These are phyloP conservation scores for Urocolius indicus DNA, from an alignment of 2,113 vertebrate genomes.

Conservation along the genomic window DNA sequence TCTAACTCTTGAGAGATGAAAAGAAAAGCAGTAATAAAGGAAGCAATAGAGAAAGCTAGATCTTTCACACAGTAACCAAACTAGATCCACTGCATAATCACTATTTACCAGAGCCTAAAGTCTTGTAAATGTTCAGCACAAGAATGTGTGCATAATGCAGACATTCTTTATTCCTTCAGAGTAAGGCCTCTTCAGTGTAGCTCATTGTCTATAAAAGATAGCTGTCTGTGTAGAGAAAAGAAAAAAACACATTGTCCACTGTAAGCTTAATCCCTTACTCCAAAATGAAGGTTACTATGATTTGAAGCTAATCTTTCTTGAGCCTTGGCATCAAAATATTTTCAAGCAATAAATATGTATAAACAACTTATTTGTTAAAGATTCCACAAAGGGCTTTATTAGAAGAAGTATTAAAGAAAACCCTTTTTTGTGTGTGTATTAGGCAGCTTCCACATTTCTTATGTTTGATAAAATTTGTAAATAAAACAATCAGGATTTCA, in stretches of 20 bases:
- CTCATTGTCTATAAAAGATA: background rate
- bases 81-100: constrained; percentile 13
- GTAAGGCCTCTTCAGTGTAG: background rate
- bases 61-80: constrained; percentile 41
- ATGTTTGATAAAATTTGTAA: background rate
- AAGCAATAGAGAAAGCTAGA: background rate
- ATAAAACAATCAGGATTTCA: background rate
- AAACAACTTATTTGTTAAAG: background rate
- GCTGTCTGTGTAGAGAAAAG: background rate
- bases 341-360: constrained; percentile 7
- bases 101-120: constrained; percentile 47
- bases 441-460: background rate
- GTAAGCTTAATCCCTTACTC: background rate
- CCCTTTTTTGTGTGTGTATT: background rate
- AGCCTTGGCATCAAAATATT: background rate
- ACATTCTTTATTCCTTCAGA: constrained; percentile 41
- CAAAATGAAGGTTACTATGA: background rate
- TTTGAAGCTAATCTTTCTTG: background rate
- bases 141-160: constrained; percentile 27
- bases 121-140: constrained; percentile 63
- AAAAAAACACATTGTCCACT: constrained; percentile 20
- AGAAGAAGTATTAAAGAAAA: background rate
- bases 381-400: background rate
- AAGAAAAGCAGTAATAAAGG: constrained; percentile 38
- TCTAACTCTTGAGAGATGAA: background rate